These are phyloP conservation scores for Eledona agricola DNA, from an alignment of 2,888 invertebrate species.

Conservation along the genomic window DNA sequence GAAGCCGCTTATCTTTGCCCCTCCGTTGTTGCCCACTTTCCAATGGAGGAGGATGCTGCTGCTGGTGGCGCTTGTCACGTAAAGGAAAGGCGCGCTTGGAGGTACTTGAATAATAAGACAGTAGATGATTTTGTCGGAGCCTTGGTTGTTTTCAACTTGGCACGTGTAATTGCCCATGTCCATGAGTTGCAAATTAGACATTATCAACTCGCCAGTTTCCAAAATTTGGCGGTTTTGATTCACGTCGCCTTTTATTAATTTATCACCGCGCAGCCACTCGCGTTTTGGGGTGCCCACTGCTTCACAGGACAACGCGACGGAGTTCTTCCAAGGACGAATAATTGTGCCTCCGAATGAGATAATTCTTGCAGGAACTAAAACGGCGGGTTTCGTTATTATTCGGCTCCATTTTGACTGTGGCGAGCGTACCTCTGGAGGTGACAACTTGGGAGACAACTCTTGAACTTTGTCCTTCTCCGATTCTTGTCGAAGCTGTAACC, in stretches of 20 bases:
- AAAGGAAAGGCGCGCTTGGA: conserved; percentile 76
- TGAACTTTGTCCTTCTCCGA: conserved; percentile 81
- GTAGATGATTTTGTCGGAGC: conserved; percentile 73
- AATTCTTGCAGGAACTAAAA: conserved; percentile 72
- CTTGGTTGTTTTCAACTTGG: conserved; percentile 73
- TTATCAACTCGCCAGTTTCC: conserved; percentile 72
- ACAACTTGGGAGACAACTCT: conserved; percentile 74
- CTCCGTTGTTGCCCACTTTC: conserved; percentile 76
- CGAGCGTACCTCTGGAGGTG: conserved; percentile 67
- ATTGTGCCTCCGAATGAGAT: conserved; percentile 75
- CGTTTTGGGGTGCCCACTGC: conserved; percentile 73
- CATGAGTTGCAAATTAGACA: conserved; percentile 70
- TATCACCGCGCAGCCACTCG: conserved; percentile 72
- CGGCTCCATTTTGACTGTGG: too few species aligned
- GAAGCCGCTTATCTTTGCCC: conserved; percentile 74
- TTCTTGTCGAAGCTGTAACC: conserved; percentile 79
- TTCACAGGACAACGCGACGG: conserved; percentile 71
- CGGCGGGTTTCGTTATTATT: background rate
- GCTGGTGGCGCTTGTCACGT: conserved; percentile 79
- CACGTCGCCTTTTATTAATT: conserved; percentile 67
- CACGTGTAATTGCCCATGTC: conserved; percentile 79
- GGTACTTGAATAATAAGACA: conserved; percentile 77
- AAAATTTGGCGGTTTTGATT: conserved; percentile 70
- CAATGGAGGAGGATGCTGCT: conserved; percentile 78
- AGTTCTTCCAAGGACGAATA: conserved; percentile 73